Conservation (phyloP, 2,113 vertebrate genomes). For the Brachyistius frenatus region DNA sequence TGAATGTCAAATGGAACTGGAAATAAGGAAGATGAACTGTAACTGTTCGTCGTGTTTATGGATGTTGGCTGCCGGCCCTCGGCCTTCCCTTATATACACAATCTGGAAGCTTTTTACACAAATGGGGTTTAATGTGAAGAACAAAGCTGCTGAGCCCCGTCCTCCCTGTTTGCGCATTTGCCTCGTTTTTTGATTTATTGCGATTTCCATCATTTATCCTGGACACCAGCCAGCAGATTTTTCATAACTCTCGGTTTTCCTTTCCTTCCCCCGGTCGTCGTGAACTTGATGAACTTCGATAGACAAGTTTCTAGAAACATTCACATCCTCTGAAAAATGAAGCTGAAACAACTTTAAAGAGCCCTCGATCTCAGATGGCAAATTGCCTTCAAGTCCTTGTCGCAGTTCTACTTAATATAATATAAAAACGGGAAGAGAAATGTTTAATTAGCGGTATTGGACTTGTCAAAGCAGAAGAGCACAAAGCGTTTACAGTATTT, state of each 20-base stretch:
- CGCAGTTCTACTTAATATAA: too few species aligned
- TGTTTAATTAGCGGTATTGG: background rate
- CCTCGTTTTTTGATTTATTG: conserved; percentile 31
- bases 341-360: background rate
- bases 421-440: background rate
- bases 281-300: conserved; percentile 40
- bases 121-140: background rate
- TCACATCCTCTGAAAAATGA: background rate
- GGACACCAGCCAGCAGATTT: conserved; percentile 9
- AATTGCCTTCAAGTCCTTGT: too few species aligned
- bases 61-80: background rate
- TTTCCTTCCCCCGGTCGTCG: background rate
- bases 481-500: conserved; percentile 37
- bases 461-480: background rate
- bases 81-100: background rate
- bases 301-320: background rate
- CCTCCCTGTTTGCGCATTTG: background rate
- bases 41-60: conserved; percentile 5
- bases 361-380: too few species aligned
- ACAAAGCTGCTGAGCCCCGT: background rate
- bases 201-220: conserved; percentile 30
- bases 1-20: background rate
- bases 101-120: background rate
- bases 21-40: conserved; percentile 13
- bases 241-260: conserved; percentile 16